phyloP scores from a whole-genome alignment of 2,797 vertebrate genomes.

The Xenopus petersii region DNA sequence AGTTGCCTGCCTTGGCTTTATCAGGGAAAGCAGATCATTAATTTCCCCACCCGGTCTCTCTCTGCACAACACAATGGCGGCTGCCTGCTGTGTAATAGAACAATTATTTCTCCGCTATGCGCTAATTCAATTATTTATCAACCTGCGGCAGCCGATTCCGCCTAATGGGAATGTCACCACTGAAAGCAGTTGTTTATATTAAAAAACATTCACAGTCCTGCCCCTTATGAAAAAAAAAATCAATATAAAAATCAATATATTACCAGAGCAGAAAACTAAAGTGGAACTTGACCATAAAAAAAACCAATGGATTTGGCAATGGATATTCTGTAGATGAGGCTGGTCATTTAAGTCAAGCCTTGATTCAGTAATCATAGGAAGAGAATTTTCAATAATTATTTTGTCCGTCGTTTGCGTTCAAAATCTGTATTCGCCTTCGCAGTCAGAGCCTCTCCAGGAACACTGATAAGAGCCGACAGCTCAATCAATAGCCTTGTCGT shows the following conservation, averaged over 20 bases:
- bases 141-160: neutral
- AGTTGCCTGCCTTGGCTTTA: neutral
- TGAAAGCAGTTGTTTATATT: neutral
- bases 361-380: constrained; percentile 8
- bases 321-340: too few relatives aligned
- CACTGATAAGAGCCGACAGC: neutral
- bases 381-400: constrained; percentile 28
- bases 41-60: neutral
- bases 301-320: too few relatives aligned
- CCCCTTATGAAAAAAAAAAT: too few relatives aligned
- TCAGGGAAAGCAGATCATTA: neutral
- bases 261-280: constrained; percentile 3
- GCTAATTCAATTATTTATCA: neutral
- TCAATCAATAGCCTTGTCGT: constrained; percentile 21
- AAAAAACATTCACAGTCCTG: neutral
- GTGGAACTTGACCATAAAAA: too few relatives aligned
- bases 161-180: neutral
- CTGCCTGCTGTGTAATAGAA: neutral
- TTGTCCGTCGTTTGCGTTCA: neutral
- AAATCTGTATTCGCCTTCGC: too few relatives aligned
- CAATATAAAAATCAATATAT: constrained; percentile 2
- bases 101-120: neutral
- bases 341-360: too few relatives aligned
- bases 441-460: too few relatives aligned
- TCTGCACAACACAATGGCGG: neutral